Conservation (phyloP, 2,113 vertebrate genomes). For the Stigmatopora nigra region DNA sequence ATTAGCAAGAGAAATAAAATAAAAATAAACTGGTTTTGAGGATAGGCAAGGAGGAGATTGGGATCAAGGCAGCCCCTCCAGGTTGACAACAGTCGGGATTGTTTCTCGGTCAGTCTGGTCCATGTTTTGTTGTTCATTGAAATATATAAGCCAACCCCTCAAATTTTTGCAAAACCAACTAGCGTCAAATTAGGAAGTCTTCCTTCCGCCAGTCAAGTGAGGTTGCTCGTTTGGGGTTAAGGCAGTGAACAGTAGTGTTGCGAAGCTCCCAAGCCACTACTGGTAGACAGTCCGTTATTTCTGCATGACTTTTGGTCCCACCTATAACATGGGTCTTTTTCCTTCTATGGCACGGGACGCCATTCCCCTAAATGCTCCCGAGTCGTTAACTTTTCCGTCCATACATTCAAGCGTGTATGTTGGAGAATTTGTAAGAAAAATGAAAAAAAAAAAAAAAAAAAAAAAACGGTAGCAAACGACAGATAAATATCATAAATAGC, state of each 20-base stretch:
- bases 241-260: constrained; percentile 65
- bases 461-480: constrained; percentile 51
- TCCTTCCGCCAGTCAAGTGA: constrained; percentile 16
- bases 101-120: constrained; percentile 37
- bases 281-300: constrained; percentile 25
- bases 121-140: constrained; percentile 8
- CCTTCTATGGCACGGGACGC: constrained; percentile 49
- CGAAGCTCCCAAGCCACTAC: constrained; percentile 43
- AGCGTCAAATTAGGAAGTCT: constrained; percentile 14
- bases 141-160: constrained; percentile 17
- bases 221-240: constrained; percentile 56
- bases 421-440: constrained; percentile 23
- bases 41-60: constrained; percentile 50
- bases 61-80: constrained; percentile 56
- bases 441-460: constrained; percentile 50
- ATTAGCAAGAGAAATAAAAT: constrained; percentile 62
- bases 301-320: constrained; percentile 24
- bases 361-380: constrained; percentile 38
- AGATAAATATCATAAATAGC: constrained; percentile 67
- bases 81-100: constrained; percentile 2
- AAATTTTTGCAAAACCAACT: constrained; percentile 7
- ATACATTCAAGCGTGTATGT: constrained; percentile 66
- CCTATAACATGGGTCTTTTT: constrained; percentile 31
- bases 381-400: constrained; percentile 41
- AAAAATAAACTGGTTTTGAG: constrained; percentile 47